These are phyloP conservation scores for Diglossa cyanea DNA, from an alignment of 2,797 vertebrate species.

Conservation along the genomic window DNA sequence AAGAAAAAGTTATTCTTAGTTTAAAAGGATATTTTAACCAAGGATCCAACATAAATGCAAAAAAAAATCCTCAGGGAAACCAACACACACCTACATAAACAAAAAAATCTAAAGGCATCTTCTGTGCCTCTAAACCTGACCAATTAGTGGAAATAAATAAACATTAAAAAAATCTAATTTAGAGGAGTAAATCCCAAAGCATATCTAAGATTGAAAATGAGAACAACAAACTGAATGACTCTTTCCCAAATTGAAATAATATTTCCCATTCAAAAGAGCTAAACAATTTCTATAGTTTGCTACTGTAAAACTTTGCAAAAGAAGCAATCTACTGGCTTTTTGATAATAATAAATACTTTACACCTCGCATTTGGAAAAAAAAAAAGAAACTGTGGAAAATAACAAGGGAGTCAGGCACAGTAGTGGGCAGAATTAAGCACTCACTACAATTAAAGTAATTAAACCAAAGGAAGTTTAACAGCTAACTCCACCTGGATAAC, in stretches of 20 bases:
- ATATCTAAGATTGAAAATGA: neutral
- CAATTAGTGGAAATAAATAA: neutral
- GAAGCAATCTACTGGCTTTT: neutral
- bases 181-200: neutral
- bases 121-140: neutral
- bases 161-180: neutral
- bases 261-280: neutral
- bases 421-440: neutral
- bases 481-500: conserved; percentile 13
- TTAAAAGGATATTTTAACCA: neutral
- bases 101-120: neutral
- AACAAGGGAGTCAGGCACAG: neutral
- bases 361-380: neutral
- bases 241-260: neutral
- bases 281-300: neutral
- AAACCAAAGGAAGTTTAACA: conserved; percentile 17
- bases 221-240: neutral
- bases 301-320: neutral
- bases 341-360: neutral
- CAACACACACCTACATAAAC: neutral
- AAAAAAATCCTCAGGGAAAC: neutral
- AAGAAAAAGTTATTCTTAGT: neutral
- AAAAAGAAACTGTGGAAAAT: neutral
- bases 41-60: neutral
- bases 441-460: conserved; percentile 6